Conservation (phyloP, 2,888 invertebrate genomes). For the Metallyticus violacea region DNA sequence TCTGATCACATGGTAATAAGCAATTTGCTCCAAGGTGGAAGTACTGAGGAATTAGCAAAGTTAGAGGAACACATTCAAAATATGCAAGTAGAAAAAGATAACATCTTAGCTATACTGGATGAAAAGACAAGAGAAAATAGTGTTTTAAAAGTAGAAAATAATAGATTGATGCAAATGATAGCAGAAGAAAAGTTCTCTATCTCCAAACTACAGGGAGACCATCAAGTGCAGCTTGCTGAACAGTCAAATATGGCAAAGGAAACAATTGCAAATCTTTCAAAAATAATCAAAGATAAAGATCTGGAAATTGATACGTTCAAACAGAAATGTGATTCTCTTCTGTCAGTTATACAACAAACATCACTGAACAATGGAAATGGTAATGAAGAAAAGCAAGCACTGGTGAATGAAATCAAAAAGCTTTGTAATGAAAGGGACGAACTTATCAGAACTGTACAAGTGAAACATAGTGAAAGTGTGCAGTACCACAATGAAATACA, state of each 20-base stretch:
- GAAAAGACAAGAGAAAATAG: slow-evolving; percentile 15
- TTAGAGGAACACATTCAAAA: background rate
- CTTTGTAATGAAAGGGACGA: slow-evolving; percentile 58
- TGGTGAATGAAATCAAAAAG: slow-evolving; percentile 43
- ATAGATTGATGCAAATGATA: background rate
- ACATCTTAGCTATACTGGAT: slow-evolving; percentile 5
- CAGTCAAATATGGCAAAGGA: slow-evolving; percentile 37
- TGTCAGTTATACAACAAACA: slow-evolving; percentile 38
- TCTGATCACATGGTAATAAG: background rate
- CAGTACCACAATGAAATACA: slow-evolving; percentile 85
- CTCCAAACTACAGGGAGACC: background rate
- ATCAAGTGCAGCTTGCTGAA: slow-evolving; percentile 10
- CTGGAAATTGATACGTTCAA: slow-evolving; percentile 47
- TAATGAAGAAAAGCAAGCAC: slow-evolving; percentile 35
- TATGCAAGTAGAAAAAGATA: background rate
- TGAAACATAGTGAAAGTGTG: slow-evolving; percentile 82
- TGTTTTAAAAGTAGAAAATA: slow-evolving; percentile 25
- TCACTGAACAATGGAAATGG: slow-evolving; percentile 25
- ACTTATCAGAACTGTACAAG: slow-evolving; percentile 68
- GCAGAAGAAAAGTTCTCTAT: background rate
- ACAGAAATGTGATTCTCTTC: slow-evolving; percentile 44
- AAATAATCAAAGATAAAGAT: slow-evolving; percentile 47
- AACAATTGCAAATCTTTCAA: slow-evolving; percentile 45
- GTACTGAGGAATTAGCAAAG: background rate
- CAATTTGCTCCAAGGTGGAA: background rate